Conservation (phyloP, 2,888 invertebrate genomes). For the Trissoscelio sp. region DNA sequence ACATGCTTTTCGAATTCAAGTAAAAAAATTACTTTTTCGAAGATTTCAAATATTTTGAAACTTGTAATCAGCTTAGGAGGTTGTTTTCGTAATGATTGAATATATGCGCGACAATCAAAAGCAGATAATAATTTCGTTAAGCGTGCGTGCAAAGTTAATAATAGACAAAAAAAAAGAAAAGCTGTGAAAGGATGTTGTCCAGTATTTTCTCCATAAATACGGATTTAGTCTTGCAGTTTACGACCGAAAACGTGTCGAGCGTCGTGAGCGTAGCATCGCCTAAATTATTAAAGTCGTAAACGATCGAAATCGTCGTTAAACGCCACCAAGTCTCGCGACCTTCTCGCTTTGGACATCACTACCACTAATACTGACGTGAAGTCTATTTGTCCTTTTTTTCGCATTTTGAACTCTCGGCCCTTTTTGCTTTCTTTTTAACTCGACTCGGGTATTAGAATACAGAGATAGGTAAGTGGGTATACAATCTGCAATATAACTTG, state of each 20-base stretch:
- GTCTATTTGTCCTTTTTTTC: conserved; percentile 44
- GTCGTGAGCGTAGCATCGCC: conserved; percentile 81
- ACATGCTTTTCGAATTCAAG: too few species aligned
- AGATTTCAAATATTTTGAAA: conserved; percentile 15
- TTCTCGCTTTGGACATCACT: conserved; percentile 70
- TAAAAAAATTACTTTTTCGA: too few species aligned
- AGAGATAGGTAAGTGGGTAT: conserved; percentile 42
- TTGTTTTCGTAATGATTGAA: conserved; percentile 11
- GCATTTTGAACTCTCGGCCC: conserved; percentile 31
- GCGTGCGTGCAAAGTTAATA: conserved; percentile 47
- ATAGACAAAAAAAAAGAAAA: conserved; percentile 54
- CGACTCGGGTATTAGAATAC: conserved; percentile 36
- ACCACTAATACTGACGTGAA: conserved; percentile 50
- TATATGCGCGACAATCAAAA: conserved; percentile 22
- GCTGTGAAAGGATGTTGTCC: conserved; percentile 60
- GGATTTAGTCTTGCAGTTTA: conserved; percentile 82
- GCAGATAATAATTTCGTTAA: conserved; percentile 30
- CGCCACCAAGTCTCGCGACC: conserved; percentile 76
- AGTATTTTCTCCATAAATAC: conserved; percentile 82
- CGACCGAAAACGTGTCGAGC: conserved; percentile 83
- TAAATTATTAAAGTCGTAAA: conserved; percentile 83
- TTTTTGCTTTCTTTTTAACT: conserved; percentile 19
- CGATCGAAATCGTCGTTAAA: conserved; percentile 83
- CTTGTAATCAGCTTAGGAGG: conserved; percentile 1
- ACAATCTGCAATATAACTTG: conserved; percentile 32